These are phyloP conservation scores for Heteronetta atricapilla DNA, from an alignment of 2,113 vertebrate genomes.

Conservation along the genomic window DNA sequence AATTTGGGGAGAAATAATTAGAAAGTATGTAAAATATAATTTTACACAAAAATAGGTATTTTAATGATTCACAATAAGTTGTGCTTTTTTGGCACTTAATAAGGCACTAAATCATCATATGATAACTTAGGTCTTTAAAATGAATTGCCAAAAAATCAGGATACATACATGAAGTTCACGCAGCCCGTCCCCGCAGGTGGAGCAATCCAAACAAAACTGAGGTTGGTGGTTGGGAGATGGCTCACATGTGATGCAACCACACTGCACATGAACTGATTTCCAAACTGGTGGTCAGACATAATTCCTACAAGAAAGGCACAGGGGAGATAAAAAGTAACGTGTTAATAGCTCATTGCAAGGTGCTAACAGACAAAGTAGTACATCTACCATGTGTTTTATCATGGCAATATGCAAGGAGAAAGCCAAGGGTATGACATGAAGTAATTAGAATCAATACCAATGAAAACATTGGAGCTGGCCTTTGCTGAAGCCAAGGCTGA, in stretches of 20 bases:
- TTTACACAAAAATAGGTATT: neutral
- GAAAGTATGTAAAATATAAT: neutral
- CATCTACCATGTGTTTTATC: neutral
- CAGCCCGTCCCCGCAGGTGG: conserved; percentile 96
- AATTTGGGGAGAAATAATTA: neutral
- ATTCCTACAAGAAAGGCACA: conserved; percentile 79
- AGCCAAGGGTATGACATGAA: neutral
- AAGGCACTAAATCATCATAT: neutral
- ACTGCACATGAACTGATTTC: conserved; percentile 98
- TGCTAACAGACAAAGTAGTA: neutral
- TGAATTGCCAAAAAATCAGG: neutral
- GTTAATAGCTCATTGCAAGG: conserved; percentile 5
- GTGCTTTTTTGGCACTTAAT: neutral
- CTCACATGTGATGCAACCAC: conserved; percentile 97
- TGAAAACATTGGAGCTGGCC: neutral
- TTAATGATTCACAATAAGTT: neutral
- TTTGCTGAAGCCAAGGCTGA: neutral
- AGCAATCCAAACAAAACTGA: conserved; percentile 98
- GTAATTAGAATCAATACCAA: neutral
- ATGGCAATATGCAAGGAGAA: neutral
- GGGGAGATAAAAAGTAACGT: neutral
- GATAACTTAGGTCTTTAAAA: neutral
- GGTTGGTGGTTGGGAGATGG: conserved; percentile 92
- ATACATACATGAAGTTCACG: conserved; percentile 97
- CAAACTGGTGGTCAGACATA: conserved; percentile 93